Percentiles rank a stretch among this genome's conserved stretches.
Evolutionary conservation across 64 coral and sea anemone species (phyloP).

Genomic region (Trachythela sp.): DNA sequence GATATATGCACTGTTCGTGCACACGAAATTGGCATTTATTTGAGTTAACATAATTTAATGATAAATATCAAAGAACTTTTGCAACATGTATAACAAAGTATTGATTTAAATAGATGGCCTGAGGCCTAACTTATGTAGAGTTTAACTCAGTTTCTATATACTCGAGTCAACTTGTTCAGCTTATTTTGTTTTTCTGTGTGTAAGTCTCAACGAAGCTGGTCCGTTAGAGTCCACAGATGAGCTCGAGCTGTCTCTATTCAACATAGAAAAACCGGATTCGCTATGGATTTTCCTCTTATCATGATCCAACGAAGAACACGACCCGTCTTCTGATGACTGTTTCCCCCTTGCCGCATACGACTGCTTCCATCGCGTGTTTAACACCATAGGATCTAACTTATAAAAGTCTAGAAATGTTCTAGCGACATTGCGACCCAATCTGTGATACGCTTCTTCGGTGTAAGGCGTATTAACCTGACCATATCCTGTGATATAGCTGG

Average conservation of each 20-base stretch:
- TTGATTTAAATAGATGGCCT: too few relatives aligned
- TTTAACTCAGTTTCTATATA: too few relatives aligned
- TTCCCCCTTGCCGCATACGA: not conserved
- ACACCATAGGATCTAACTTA: constrained; percentile 73
- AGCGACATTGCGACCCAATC: constrained; percentile 88
- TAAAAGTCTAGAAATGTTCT: constrained; percentile 93
- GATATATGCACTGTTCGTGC: not conserved
- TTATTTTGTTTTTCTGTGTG: not conserved
- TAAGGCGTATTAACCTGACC: constrained; percentile 70
- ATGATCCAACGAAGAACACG: not conserved
- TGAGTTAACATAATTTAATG: too few relatives aligned
- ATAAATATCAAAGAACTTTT: too few relatives aligned
- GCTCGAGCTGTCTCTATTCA: not conserved
- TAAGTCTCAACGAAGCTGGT: not conserved
- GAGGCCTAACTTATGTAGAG: too few relatives aligned
- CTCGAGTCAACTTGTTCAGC: too few relatives aligned
- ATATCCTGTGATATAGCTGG: constrained; percentile 75
- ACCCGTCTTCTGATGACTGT: not conserved
- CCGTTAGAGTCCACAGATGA: not conserved
- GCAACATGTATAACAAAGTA: too few relatives aligned
- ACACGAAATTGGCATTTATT: too few relatives aligned
- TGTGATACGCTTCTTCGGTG: constrained; percentile 87
- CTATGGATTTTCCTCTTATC: not conserved
- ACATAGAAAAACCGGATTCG: not conserved
- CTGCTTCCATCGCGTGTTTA: not conserved